Conservation (phyloP, 2,113 vertebrate genomes). For the Aldabrachelys gigantea region DNA sequence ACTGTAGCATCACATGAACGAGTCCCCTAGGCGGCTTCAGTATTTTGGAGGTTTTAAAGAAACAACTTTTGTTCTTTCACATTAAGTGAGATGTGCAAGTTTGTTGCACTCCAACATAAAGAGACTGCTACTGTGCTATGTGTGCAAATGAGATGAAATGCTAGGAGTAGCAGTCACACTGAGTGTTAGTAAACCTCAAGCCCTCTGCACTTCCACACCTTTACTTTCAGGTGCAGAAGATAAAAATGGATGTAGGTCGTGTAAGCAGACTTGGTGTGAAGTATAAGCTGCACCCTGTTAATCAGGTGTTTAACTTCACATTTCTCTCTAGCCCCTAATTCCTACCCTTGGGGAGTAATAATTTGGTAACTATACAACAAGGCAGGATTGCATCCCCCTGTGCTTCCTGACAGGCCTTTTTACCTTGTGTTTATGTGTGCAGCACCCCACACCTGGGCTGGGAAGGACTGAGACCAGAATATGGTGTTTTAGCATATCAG, state of each 20-base stretch:
- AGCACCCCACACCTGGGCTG: not conserved
- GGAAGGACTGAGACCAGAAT: not conserved
- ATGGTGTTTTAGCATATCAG: not conserved
- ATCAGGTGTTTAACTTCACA: not conserved
- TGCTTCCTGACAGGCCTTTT: not conserved
- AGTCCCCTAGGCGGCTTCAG: not conserved
- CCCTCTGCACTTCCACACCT: not conserved
- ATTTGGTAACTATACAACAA: not conserved
- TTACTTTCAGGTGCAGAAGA: not conserved
- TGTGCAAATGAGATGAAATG: not conserved
- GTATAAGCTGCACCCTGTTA: not conserved
- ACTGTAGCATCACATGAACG: not conserved
- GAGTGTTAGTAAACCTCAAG: not conserved
- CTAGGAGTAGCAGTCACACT: not conserved
- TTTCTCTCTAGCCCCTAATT: not conserved
- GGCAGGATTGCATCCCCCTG: not conserved
- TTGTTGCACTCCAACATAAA: not conserved
- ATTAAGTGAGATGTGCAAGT: not conserved
- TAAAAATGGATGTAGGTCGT: not conserved
- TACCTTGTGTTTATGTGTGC: not conserved
- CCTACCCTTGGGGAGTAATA: not conserved
- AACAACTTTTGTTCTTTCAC: not conserved
- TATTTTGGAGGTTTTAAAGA: not conserved
- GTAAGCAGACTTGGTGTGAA: not conserved
- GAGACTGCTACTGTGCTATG: not conserved